Percentiles rank a stretch among this genome's conserved stretches.
Evolutionary conservation across 2,113 vertebrate species (phyloP).

Genomic region (Passerina amoena): DNA sequence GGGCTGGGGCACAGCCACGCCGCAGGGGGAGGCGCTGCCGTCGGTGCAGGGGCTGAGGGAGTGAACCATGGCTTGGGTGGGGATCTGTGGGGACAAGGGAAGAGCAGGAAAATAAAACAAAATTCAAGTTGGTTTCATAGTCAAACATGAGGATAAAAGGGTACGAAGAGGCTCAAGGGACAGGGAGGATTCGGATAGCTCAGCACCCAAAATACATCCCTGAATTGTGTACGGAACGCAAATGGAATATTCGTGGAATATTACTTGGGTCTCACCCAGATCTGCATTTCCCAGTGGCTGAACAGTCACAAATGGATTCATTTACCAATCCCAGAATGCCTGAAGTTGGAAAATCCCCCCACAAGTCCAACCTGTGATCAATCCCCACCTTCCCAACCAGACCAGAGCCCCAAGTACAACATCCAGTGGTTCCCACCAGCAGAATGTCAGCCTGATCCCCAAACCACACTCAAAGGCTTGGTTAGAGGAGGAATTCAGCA

Average conservation of each 20-base stretch:
- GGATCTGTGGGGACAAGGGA: neutral
- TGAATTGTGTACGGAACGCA: fast-evolving
- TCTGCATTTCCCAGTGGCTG: neutral
- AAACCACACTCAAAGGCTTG: neutral
- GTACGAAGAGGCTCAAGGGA: fast-evolving
- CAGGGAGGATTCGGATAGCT: neutral
- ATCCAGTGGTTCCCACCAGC: neutral
- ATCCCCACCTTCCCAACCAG: neutral
- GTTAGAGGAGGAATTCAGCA: neutral
- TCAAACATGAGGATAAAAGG: fast-evolving
- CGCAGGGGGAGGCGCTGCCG: neutral
- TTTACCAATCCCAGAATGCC: neutral
- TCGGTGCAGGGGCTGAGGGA: neutral
- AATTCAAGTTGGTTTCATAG: fast-evolving
- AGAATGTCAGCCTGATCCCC: neutral
- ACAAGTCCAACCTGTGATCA: neutral
- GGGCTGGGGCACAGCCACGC: conserved; percentile 17
- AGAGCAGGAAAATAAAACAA: neutral
- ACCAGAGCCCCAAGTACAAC: too few species aligned
- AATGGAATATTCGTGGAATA: neutral
- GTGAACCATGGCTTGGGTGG: neutral
- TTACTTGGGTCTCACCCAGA: neutral
- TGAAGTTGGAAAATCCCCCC: neutral
- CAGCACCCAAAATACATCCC: fast-evolving
- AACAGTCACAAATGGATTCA: neutral